These are phyloP conservation scores for Brenthis daphne DNA, from an alignment of 2,888 invertebrate genomes.

Conservation along the genomic window DNA sequence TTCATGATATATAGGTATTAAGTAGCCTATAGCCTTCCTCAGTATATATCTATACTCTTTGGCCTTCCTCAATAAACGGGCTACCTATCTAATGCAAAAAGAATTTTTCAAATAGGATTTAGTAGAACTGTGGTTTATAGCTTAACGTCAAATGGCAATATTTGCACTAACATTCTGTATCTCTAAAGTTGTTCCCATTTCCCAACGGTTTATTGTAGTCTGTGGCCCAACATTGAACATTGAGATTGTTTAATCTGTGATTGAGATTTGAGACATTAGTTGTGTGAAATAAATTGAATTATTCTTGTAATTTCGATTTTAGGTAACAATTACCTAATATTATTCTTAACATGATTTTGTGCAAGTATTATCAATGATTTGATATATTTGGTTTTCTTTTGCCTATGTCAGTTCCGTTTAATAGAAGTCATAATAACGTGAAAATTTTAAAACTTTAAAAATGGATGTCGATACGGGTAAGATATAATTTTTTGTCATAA, in stretches of 20 bases:
- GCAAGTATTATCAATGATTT: constrained; percentile 21
- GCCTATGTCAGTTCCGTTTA: neutral
- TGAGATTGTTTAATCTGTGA: neutral
- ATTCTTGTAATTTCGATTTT: neutral
- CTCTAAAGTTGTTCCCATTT: no score
- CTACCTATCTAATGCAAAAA: no score
- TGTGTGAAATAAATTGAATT: neutral
- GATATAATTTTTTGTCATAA: constrained; percentile 47
- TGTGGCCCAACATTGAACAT: neutral
- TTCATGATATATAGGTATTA: no score
- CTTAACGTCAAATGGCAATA: no score
- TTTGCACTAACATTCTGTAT: no score
- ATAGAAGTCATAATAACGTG: neutral
- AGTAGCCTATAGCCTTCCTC: no score
- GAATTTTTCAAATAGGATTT: no score
- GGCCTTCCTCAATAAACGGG: no score
- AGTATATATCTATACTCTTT: no score
- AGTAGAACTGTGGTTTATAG: no score
- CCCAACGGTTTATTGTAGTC: no score
- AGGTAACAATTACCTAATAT: neutral
- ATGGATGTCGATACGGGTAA: constrained; percentile 74
- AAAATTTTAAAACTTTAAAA: constrained; percentile 26
- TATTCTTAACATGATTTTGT: constrained; percentile 2
- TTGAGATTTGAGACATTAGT: no score
- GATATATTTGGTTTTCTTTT: neutral